A percentile compares a stretch with the other conserved stretches of the same genome.
phyloP scores from a whole-genome alignment of 1,140 invertebrate genomes.

The Littorina saxatilis region DNA sequence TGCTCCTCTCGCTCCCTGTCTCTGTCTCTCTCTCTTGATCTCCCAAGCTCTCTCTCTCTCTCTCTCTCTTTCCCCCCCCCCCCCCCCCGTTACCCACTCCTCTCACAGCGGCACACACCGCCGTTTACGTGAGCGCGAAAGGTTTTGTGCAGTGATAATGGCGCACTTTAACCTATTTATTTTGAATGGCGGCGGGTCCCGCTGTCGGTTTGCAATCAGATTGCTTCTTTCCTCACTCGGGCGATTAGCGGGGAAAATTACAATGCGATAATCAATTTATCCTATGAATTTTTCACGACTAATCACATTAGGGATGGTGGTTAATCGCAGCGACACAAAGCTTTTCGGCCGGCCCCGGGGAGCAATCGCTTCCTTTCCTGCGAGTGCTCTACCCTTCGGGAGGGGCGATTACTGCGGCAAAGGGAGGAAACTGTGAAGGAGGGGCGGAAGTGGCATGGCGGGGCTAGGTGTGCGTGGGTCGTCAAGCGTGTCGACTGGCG shows the following conservation, averaged over 20 bases:
- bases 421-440: conserved; percentile 11
- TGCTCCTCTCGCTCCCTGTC: too few relatives aligned
- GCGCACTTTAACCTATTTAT: not conserved
- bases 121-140: not conserved
- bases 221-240: conserved; percentile 31
- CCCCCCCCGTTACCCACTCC: too few relatives aligned
- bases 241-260: conserved; percentile 38
- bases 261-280: conserved; percentile 48
- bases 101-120: too few relatives aligned
- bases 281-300: conserved; percentile 52
- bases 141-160: not conserved
- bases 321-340: conserved; percentile 41
- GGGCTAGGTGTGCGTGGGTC: conserved; percentile 37
- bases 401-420: conserved; percentile 23
- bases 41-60: too few relatives aligned
- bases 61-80: too few relatives aligned
- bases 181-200: not conserved
- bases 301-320: conserved; percentile 42
- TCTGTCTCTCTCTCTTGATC: not conserved
- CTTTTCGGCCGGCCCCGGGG: conserved; percentile 21
- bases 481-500: not conserved
- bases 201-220: conserved; percentile 38
- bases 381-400: conserved; percentile 30
- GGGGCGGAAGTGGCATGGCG: conserved; percentile 34
- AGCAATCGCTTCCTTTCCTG: conserved; percentile 41